Conservation (phyloP, 2,113 vertebrate species). For the Saiga tatarica region DNA sequence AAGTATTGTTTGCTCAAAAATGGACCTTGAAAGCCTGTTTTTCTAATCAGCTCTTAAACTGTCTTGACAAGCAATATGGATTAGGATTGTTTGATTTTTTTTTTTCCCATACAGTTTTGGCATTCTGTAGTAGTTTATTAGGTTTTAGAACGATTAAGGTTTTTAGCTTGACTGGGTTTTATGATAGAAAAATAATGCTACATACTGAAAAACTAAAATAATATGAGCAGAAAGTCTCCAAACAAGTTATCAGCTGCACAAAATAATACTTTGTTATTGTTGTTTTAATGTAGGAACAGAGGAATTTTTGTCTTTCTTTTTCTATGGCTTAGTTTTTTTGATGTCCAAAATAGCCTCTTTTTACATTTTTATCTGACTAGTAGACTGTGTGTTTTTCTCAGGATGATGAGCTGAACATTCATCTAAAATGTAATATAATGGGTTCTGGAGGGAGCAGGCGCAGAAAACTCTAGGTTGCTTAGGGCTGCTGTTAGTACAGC, state of each 20-base stretch:
- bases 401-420: slow-evolving; percentile 12
- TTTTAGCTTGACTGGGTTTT: slow-evolving; percentile 33
- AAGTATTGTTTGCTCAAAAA: slow-evolving; percentile 36
- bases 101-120: slow-evolving; percentile 1
- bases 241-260: neutral
- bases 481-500: neutral
- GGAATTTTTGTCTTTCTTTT: slow-evolving; percentile 13
- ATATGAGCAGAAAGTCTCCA: neutral
- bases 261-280: slow-evolving; percentile 32
- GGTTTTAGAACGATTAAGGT: slow-evolving; percentile 9
- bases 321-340: neutral
- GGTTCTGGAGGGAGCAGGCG: neutral
- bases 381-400: slow-evolving; percentile 19
- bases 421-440: neutral
- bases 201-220: slow-evolving; percentile 30
- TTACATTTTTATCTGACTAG: slow-evolving; percentile 20
- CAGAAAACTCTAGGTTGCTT: neutral
- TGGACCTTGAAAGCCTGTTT: slow-evolving; percentile 28
- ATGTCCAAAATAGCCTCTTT: neutral
- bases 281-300: slow-evolving; percentile 7
- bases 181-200: slow-evolving; percentile 21
- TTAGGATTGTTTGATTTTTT: neutral
- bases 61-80: neutral
- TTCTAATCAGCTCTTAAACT: neutral
- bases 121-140: neutral